Conservation (phyloP, 2,888 invertebrate species). For the Eucera pruinosa region DNA sequence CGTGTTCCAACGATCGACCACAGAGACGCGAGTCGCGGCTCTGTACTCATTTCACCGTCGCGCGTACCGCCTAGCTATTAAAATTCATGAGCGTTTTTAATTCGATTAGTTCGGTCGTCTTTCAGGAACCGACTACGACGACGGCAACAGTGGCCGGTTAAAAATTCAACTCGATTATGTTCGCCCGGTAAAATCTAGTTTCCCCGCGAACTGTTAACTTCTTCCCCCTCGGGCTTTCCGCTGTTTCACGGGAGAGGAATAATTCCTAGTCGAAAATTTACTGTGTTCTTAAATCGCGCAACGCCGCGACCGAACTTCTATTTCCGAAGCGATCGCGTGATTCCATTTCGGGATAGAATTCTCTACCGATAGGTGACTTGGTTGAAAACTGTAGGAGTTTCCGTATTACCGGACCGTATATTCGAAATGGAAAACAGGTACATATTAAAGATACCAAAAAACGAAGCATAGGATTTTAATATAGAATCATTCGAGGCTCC, state of each 20-base stretch:
- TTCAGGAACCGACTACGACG: slow-evolving; percentile 21
- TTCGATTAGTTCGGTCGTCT: slow-evolving; percentile 51
- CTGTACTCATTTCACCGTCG: slow-evolving; percentile 15
- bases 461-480: too few species aligned
- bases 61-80: slow-evolving; percentile 34
- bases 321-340: slow-evolving; percentile 9
- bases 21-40: slow-evolving; percentile 20
- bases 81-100: slow-evolving; percentile 63
- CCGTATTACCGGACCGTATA: too few species aligned
- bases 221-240: background rate
- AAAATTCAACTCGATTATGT: slow-evolving; percentile 55
- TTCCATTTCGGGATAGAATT: background rate
- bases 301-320: background rate
- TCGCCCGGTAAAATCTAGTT: slow-evolving; percentile 34
- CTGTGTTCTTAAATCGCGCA: slow-evolving; percentile 15
- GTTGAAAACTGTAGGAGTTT: slow-evolving; percentile 2
- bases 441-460: too few species aligned
- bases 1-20: background rate
- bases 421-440: too few species aligned
- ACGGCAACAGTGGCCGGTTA: slow-evolving; percentile 26
- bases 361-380: too few species aligned
- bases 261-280: slow-evolving; percentile 34
- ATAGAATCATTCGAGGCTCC: too few species aligned
- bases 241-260: slow-evolving; percentile 20
- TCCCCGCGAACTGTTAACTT: slow-evolving; percentile 34